phyloP scores from a whole-genome alignment of 2,888 invertebrate species.

The Enchytraeus crypticus region DNA sequence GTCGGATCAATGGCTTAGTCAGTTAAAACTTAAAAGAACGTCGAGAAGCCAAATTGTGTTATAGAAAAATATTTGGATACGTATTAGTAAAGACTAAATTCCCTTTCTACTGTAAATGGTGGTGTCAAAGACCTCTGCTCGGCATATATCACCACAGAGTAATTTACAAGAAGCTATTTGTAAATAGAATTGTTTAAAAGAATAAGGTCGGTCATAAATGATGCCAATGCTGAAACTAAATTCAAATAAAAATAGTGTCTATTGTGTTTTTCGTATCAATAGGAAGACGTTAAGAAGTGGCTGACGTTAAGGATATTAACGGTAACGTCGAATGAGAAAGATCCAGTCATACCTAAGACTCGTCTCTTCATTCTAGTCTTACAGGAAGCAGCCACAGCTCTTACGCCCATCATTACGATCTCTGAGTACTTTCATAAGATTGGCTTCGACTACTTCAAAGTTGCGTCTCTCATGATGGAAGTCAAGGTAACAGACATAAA shows the following conservation, averaged over 20 bases:
- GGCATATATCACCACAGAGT: too few relatives aligned
- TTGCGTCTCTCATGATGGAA: conserved; percentile 34
- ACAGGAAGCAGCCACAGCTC: conserved; percentile 27
- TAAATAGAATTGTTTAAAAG: too few relatives aligned
- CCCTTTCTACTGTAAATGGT: too few relatives aligned
- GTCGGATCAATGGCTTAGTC: conserved; percentile 17
- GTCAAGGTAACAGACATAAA: conserved; percentile 30
- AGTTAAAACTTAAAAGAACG: too few relatives aligned
- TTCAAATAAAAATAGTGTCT: too few relatives aligned
- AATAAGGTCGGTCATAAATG: too few relatives aligned
- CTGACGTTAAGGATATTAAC: conserved; percentile 23
- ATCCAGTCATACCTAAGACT: conserved; percentile 34
- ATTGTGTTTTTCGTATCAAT: not conserved
- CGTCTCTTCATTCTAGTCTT: conserved; percentile 30
- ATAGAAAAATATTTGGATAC: too few relatives aligned
- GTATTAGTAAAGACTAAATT: too few relatives aligned
- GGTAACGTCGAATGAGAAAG: conserved; percentile 29
- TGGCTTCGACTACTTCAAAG: conserved; percentile 37
- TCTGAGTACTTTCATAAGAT: conserved; percentile 33
- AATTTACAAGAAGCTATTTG: too few relatives aligned
- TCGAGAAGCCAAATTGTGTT: too few relatives aligned
- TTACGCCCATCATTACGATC: conserved; percentile 32
- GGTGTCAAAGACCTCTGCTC: too few relatives aligned
- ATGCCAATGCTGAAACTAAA: too few relatives aligned
- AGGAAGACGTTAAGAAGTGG: conserved; percentile 33